Conservation (phyloP, 1,140 invertebrate species). For the Psix sp. region DNA sequence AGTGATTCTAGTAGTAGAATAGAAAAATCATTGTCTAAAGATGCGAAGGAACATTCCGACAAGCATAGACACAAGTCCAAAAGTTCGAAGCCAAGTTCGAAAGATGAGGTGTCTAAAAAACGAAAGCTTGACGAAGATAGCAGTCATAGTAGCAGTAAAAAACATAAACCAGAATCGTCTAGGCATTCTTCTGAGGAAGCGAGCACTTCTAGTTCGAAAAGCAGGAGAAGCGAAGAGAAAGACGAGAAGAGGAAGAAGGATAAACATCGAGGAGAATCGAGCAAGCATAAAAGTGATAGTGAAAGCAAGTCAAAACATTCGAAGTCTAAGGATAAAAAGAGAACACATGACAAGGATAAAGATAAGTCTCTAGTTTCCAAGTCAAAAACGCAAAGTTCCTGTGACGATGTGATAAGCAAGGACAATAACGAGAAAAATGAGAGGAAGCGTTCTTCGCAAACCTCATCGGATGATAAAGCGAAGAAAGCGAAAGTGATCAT, state of each 20-base stretch:
- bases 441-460: neutral
- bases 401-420: neutral
- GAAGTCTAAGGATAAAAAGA: constrained; percentile 21
- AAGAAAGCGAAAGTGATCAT: constrained; percentile 22
- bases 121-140: constrained; percentile 10
- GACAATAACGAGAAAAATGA: neutral
- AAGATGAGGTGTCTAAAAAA: constrained; percentile 3
- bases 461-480: constrained; percentile 11
- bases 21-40: neutral
- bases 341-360: constrained; percentile 9
- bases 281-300: constrained; percentile 15
- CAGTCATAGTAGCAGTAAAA: neutral
- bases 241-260: constrained; percentile 13
- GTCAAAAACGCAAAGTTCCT: constrained; percentile 19
- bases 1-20: neutral
- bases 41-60: neutral
- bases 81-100: constrained; percentile 2
- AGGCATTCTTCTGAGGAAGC: too few species aligned
- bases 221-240: neutral
- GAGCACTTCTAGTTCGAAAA: constrained; percentile 20
- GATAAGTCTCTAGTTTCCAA: constrained; percentile 4
- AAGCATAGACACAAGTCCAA: neutral
- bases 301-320: constrained; percentile 1
- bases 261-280: constrained; percentile 16
- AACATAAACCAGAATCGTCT: neutral